Evolutionary conservation across 2,797 vertebrate genomes (phyloP).

Genomic region (Sebastes nivosus): DNA sequence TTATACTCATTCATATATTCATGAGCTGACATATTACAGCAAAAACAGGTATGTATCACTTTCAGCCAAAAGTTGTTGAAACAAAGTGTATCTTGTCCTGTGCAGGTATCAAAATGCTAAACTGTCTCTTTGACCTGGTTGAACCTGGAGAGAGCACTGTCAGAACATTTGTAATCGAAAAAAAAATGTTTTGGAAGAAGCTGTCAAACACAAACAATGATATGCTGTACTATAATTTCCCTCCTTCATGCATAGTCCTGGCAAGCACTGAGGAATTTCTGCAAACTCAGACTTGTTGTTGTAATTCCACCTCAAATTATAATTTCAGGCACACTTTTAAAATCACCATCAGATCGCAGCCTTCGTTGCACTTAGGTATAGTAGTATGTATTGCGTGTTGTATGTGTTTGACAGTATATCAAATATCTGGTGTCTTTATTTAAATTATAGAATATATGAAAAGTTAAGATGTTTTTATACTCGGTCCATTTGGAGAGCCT

Average conservation of each 20-base stretch:
- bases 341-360: constrained; percentile 61
- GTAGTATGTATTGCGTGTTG: constrained; percentile 35
- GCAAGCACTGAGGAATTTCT: constrained; percentile 79
- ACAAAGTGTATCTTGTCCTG: constrained; percentile 54
- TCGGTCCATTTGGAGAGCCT: not conserved
- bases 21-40: constrained; percentile 41
- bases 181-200: constrained; percentile 62
- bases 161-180: constrained; percentile 29
- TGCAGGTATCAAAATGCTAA: constrained; percentile 53
- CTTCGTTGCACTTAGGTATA: constrained; percentile 51
- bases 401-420: not conserved
- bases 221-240: constrained; percentile 77
- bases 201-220: constrained; percentile 80
- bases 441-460: not conserved
- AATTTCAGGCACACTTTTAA: constrained; percentile 71
- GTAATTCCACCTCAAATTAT: constrained; percentile 78
- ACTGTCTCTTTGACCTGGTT: constrained; percentile 60
- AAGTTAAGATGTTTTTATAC: not conserved
- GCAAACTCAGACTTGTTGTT: constrained; percentile 85
- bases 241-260: constrained; percentile 65
- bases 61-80: constrained; percentile 50
- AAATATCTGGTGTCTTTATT: not conserved
- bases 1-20: constrained; percentile 17
- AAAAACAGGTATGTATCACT: constrained; percentile 60
- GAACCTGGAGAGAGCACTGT: constrained; percentile 53